phyloP scores from a whole-genome alignment of 1,140 invertebrate species.

The Brachionus paranguensis region DNA sequence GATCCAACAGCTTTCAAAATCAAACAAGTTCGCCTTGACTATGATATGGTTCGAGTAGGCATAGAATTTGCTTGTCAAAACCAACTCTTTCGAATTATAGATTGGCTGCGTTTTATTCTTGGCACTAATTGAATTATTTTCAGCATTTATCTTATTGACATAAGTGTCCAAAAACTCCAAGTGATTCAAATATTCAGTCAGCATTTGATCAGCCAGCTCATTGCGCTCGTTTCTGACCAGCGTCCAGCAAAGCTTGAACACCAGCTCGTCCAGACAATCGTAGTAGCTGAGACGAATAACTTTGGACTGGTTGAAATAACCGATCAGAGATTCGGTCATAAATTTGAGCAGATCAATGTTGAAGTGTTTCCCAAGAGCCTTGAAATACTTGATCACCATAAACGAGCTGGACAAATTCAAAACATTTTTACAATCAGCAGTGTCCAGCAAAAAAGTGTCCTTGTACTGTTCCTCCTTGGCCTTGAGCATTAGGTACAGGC shows the following conservation, averaged over 20 bases:
- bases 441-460: not conserved
- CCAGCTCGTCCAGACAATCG: conserved; percentile 1
- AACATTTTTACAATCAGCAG: conserved; percentile 1
- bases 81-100: conserved; percentile 29
- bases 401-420: not conserved
- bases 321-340: not conserved
- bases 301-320: not conserved
- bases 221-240: conserved; percentile 16
- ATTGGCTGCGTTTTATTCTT: conserved; percentile 11
- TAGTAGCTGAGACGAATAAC: conserved; percentile 7
- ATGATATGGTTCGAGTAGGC: not conserved
- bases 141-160: not conserved
- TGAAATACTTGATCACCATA: conserved; percentile 27
- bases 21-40: conserved; percentile 19
- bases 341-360: conserved; percentile 20
- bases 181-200: conserved; percentile 21
- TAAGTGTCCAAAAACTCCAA: conserved; percentile 36
- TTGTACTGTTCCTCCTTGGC: not conserved
- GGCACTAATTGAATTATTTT: conserved; percentile 8
- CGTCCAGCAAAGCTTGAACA: not conserved
- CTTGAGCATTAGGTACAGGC: not conserved
- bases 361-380: not conserved
- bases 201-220: not conserved
- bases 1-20: not conserved
- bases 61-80: not conserved